Percentiles rank a stretch among this genome's conserved stretches.
Conservation (phyloP, 2,797 vertebrate species). For the Xiphophorus birchmanni region DNA sequence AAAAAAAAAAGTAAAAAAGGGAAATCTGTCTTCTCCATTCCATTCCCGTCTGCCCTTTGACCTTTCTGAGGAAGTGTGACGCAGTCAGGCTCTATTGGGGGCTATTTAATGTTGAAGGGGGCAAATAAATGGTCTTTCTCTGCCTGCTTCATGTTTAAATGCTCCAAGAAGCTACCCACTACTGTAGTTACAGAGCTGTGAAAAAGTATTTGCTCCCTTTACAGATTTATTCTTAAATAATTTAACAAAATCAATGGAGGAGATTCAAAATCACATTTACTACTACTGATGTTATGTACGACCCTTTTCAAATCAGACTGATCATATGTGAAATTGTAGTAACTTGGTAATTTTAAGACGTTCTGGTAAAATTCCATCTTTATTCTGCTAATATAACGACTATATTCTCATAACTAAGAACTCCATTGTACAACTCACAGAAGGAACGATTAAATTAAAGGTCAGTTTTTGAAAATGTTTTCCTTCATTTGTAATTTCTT, state of each 20-base stretch:
- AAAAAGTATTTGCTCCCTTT: background rate
- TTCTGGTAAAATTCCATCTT: too few relatives aligned
- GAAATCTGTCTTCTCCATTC: background rate
- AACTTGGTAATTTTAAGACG: too few relatives aligned
- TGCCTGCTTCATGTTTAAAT: slow-evolving; percentile 8
- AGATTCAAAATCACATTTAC: background rate
- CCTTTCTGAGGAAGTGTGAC: slow-evolving; percentile 66
- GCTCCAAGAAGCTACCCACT: background rate
- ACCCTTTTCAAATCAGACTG: background rate
- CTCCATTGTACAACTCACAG: too few relatives aligned
- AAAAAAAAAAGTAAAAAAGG: background rate
- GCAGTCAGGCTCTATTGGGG: slow-evolving; percentile 42
- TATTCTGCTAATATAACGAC: too few relatives aligned
- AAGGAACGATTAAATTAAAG: too few relatives aligned
- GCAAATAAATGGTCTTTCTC: background rate
- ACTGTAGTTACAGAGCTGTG: background rate
- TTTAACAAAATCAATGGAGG: background rate
- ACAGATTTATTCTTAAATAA: background rate
- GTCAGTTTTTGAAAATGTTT: too few relatives aligned
- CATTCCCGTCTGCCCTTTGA: slow-evolving; percentile 49
- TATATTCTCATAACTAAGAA: too few relatives aligned
- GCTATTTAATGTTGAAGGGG: slow-evolving; percentile 30
- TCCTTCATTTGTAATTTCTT: too few relatives aligned
- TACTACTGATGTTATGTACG: background rate
- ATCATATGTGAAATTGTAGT: background rate